Base-by-base conservation (phyloP, 1,140 invertebrate genomes). In the Caenorhabditis latens region DNA sequence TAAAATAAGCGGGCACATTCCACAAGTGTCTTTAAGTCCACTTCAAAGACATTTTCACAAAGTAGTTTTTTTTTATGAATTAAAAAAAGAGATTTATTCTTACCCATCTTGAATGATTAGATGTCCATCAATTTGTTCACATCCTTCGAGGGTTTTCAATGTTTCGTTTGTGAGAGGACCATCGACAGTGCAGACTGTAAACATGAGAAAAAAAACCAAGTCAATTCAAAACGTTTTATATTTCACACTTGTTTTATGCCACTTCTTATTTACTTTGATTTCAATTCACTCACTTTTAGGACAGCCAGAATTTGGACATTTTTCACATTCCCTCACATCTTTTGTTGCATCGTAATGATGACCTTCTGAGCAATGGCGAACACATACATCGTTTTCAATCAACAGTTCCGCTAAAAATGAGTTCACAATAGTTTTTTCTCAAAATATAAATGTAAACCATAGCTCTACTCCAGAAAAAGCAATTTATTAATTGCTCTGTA, bases 321-420 rank as follows among this genome's bases (percentile, higher is more conserved):
- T 79, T 50, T 79, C 71, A 50, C 71, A 79, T 24, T 79, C 71
- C 24, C 71, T 53, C n/a, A 79, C 71, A n/a, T 79, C 71, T n/a
- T 79, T 79, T 13, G 13, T 32, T 11, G 71, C 71, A n/a, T 79
- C 71, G 40, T 79, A 79, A n/a, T 79, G n/a, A 11, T 46, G 71
- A 11, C 71, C 71, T 24, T 79, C 71, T 4, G 71, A 79, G 21
- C 71, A 79, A 46, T 79, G 71, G 53, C 71, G 71, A 11, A 79
- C 71, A 24, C 71, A 79, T 13, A 79, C 71, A 16, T 79, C 71
- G 71, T 79, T 79, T 50, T 79, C 71, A 46, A 79, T 79, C 9
- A 79, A 46, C 2, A 79, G 71, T 24, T 79, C 71, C 5, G 71
- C 71, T 79, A 46, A 53, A 71, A 71, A 46, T 46, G 32, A 53